Base-by-base conservation (phyloP, 2,888 invertebrate species). In the Scelioninae gen. 1 region DNA sequence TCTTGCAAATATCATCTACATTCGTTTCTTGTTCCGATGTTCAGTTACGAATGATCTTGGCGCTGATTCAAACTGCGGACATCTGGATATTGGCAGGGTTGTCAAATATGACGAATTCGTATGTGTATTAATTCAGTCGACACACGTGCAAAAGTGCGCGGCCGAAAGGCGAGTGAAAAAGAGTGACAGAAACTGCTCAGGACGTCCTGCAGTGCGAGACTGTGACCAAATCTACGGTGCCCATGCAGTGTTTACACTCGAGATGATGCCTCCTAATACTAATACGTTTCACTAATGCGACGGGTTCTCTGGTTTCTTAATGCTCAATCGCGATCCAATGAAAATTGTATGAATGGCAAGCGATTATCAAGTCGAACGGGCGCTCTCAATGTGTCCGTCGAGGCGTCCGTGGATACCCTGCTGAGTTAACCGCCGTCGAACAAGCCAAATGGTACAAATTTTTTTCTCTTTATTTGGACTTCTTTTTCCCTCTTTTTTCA, bases 281-380 rank as follows among this genome's bases (percentile, higher is more conserved):
- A 92, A 92, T 92, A 90, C 90, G 90, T 85, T 78, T 86, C 87
- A 87, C 88, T 89, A 90, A 89, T 90, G 88, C 89, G 86, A 85
- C 86, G 87, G 86, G 83, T 85, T 84, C 80, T 81, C 85, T 81
- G 85, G 84, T 85, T 84, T 85, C 83, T 91, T 91, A 92, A 92
- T 92, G 92, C 92, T 92, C 92, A 92, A 92, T 92, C 92, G 92
- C 92, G 92, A 92, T 92, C 92, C 92, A 92, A 92, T 92, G 92
- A 92, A 92, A 92, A 91, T 89, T 91, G 89, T 90, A 92, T 91
- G 91, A 91, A 90, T 90, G 90, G 89, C 89, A 88, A 88, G 89
- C 92, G 92, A 92, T 92, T 92, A 92, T 92, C 91, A 89, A 92
- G 92, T 92, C 92, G 92, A 92, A 85, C 92, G 92, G 91, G 88